phyloP scores from a whole-genome alignment of 2,113 vertebrate species.

The Burhinus bistriatus region DNA sequence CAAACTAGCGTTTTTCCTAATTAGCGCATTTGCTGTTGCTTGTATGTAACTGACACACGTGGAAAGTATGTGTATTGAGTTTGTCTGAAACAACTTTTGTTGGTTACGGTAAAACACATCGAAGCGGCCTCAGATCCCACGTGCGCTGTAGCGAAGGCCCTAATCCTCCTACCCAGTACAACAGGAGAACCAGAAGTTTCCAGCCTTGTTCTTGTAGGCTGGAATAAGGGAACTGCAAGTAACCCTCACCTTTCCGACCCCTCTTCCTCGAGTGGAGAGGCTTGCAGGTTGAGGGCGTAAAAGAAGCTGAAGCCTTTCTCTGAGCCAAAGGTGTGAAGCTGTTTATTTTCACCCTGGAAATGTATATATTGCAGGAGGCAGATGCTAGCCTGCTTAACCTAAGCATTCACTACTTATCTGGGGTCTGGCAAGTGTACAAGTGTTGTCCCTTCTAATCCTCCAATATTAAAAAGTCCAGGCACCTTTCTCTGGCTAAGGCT shows the following conservation, averaged over 20 bases:
- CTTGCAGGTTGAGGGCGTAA: not conserved
- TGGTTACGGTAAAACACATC: not conserved
- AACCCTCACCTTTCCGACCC: not conserved
- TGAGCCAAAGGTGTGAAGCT: slow-evolving; percentile 70
- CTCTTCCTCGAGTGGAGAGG: not conserved
- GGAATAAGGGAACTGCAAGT: not conserved
- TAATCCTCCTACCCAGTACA: accelerated
- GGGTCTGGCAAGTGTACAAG: slow-evolving; percentile 61
- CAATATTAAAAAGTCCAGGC: slow-evolving; percentile 66
- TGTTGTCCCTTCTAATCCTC: slow-evolving; percentile 66
- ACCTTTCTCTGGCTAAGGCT: slow-evolving; percentile 46
- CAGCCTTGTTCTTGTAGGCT: not conserved
- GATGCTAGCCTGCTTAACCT: slow-evolving; percentile 59
- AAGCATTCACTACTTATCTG: slow-evolving; percentile 65
- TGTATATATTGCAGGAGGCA: slow-evolving; percentile 67
- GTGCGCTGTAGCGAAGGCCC: not conserved
- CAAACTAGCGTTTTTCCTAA: not conserved
- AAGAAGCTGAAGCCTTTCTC: slow-evolving; percentile 14
- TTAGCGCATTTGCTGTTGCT: accelerated
- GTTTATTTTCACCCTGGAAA: slow-evolving; percentile 73
- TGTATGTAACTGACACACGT: accelerated
- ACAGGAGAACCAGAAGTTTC: not conserved
- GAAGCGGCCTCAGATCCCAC: not conserved
- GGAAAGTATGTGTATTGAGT: accelerated
- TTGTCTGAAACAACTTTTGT: not conserved